These are phyloP conservation scores for Salarias fasciatus DNA, from an alignment of 2,797 vertebrate genomes.

Conservation along the genomic window DNA sequence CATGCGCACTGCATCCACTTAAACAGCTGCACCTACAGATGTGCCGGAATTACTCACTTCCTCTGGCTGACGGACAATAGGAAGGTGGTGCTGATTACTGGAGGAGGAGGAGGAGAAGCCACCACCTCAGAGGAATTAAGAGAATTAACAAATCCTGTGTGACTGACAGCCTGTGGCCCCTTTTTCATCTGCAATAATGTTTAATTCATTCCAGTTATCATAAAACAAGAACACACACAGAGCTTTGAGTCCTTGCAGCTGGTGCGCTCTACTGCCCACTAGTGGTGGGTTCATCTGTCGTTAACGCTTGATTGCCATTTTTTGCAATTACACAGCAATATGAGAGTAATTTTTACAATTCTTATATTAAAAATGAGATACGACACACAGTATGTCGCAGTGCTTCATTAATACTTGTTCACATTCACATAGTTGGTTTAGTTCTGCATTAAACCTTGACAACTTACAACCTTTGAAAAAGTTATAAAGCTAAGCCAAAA, in stretches of 20 bases:
- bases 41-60: conserved; percentile 48
- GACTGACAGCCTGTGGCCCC: conserved; percentile 49
- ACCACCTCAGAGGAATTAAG: conserved; percentile 46
- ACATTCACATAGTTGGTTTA: too few species aligned
- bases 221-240: conserved; percentile 31
- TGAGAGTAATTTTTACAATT: too few species aligned
- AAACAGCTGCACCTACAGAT: conserved; percentile 63
- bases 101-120: conserved; percentile 47
- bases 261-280: conserved; percentile 68
- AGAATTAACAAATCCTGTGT: conserved; percentile 56
- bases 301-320: too few species aligned
- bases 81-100: conserved; percentile 46
- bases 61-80: conserved; percentile 36
- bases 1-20: conserved; percentile 14
- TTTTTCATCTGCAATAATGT: conserved; percentile 27
- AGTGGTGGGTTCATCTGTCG: conserved; percentile 49
- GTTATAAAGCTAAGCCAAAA: too few species aligned
- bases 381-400: too few species aligned
- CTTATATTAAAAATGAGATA: too few species aligned
- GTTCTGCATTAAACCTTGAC: too few species aligned
- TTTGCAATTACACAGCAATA: too few species aligned
- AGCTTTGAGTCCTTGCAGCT: conserved; percentile 15
- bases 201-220: conserved; percentile 22
- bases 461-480: too few species aligned
- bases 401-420: too few species aligned